These are phyloP conservation scores for Etheostoma spectabile DNA, from an alignment of 2,113 vertebrate genomes.

Conservation along the genomic window DNA sequence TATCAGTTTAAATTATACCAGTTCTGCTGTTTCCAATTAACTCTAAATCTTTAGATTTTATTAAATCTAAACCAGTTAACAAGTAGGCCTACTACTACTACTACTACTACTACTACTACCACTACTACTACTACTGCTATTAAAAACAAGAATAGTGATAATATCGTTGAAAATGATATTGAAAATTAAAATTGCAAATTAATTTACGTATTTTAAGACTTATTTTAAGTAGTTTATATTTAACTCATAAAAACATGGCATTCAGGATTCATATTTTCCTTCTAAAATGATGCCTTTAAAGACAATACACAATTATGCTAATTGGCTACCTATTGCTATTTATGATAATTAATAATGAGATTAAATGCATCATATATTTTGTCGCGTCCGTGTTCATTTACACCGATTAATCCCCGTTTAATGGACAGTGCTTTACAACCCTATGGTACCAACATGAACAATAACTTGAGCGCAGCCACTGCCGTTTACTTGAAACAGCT, in stretches of 20 bases:
- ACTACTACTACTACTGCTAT: background rate
- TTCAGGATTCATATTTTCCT: background rate
- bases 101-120: background rate
- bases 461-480: conserved; percentile 20
- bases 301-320: background rate
- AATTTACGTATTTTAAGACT: background rate
- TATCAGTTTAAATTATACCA: background rate
- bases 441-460: conserved; percentile 33
- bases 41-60: too few relatives aligned
- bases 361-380: background rate
- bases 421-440: background rate
- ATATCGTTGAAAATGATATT: too few relatives aligned
- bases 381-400: background rate
- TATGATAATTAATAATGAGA: background rate
- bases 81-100: too few relatives aligned
- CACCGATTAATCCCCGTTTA: conserved; percentile 1
- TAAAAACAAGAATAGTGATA: background rate
- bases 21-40: background rate
- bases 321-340: background rate
- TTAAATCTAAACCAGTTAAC: too few relatives aligned
- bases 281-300: background rate
- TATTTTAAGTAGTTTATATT: background rate
- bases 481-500: conserved; percentile 33
- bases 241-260: background rate
- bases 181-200: background rate